Evolutionary conservation across 2,797 vertebrate species (phyloP).

Genomic region (Pangasius djambal): DNA sequence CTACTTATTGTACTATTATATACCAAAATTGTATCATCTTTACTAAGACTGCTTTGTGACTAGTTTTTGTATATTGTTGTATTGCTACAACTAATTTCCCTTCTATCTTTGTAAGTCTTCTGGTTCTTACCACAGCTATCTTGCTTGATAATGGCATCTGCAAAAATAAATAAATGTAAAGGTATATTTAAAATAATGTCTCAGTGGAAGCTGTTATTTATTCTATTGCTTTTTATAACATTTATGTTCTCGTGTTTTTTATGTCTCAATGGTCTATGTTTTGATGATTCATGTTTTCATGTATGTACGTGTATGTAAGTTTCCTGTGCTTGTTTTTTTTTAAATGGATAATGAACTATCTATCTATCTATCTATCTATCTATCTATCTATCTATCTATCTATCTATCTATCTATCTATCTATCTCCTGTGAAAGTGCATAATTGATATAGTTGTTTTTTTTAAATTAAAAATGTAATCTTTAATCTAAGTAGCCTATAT

Average conservation of each 20-base stretch:
- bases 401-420: background rate
- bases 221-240: background rate
- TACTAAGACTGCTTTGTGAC: background rate
- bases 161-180: background rate
- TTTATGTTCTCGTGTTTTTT: background rate
- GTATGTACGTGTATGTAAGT: background rate
- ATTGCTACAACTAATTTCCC: background rate
- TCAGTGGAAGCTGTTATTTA: background rate
- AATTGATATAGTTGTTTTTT: background rate
- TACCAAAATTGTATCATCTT: background rate
- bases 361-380: constrained; percentile 11
- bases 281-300: background rate
- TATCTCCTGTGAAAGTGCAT: background rate
- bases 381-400: constrained; percentile 16
- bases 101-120: background rate
- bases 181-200: background rate
- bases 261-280: background rate
- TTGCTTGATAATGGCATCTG: background rate
- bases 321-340: background rate
- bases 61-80: background rate
- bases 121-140: background rate
- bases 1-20: background rate
- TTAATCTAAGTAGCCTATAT: background rate
- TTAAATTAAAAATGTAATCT: background rate
- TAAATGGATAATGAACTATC: background rate